phyloP scores from a whole-genome alignment of 53 echinoderm and acorn worm species.

The Astropecten irregularis region DNA sequence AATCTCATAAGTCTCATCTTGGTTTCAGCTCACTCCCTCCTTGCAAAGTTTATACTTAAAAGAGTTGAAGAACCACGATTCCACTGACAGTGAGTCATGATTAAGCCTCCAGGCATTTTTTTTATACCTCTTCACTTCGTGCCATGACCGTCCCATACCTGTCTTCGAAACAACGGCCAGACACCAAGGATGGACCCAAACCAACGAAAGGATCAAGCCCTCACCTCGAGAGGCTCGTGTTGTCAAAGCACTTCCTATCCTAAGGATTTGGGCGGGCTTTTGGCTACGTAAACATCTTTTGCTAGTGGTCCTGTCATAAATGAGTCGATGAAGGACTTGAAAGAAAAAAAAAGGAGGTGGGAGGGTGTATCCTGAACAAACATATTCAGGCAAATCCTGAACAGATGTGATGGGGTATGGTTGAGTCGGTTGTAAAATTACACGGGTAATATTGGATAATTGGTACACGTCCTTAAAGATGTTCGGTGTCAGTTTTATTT shows the following conservation, averaged over 20 bases:
- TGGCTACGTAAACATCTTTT: background rate
- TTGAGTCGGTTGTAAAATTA: too few species aligned
- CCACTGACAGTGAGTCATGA: too few species aligned
- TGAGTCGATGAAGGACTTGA: too few species aligned
- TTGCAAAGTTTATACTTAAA: too few species aligned
- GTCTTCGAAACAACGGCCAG: background rate
- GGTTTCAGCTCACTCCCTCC: too few species aligned
- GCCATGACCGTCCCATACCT: too few species aligned
- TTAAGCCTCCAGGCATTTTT: too few species aligned
- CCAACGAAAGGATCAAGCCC: background rate
- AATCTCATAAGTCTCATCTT: too few species aligned
- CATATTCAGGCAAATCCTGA: background rate
- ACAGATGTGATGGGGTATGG: background rate
- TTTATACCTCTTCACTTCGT: background rate
- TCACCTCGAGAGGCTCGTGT: conserved; percentile 19
- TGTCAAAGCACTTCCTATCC: conserved; percentile 29
- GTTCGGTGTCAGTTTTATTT: too few species aligned
- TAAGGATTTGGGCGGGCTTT: background rate
- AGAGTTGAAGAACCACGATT: too few species aligned
- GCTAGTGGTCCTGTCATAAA: background rate
- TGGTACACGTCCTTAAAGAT: too few species aligned
- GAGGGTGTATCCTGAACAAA: background rate
- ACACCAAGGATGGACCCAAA: background rate
- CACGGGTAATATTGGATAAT: too few species aligned
- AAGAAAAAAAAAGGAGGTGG: background rate